A percentile compares a stretch with the other conserved stretches of the same genome.
Evolutionary conservation across 2,888 invertebrate genomes (phyloP).

Genomic region (Chrysolina haemoptera): DNA sequence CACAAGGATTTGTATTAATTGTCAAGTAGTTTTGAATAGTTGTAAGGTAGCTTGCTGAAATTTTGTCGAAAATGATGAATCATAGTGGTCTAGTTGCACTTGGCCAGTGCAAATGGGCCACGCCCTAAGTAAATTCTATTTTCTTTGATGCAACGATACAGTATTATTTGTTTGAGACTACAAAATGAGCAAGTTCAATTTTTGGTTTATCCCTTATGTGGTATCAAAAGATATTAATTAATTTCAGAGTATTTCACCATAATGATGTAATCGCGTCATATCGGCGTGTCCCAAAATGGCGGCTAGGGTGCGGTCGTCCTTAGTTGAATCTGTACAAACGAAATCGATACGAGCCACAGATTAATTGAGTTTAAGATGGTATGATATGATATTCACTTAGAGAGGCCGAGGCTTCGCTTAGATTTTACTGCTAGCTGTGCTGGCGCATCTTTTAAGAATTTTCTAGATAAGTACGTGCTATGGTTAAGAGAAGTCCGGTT

Average conservation of each 20-base stretch:
- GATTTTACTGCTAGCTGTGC: constrained; percentile 30
- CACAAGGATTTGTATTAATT: constrained; percentile 29
- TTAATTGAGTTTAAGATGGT: constrained; percentile 33
- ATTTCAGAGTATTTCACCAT: constrained; percentile 43
- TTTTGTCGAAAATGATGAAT: constrained; percentile 29
- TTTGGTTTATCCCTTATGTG: constrained; percentile 21
- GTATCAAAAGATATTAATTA: constrained; percentile 40
- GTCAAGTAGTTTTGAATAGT: not conserved
- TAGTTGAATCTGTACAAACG: constrained; percentile 23
- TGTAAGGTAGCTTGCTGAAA: constrained; percentile 34
- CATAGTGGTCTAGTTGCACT: constrained; percentile 33
- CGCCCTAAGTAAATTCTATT: not conserved
- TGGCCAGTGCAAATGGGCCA: constrained; percentile 42
- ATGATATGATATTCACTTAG: constrained; percentile 38
- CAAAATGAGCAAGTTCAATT: constrained; percentile 40
- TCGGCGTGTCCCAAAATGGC: constrained; percentile 41
- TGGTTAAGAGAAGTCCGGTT: constrained; percentile 35
- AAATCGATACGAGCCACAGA: constrained; percentile 27
- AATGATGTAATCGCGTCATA: constrained; percentile 33
- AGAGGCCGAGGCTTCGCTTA: constrained; percentile 37
- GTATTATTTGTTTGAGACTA: not conserved
- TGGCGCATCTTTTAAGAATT: constrained; percentile 38
- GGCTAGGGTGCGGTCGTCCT: constrained; percentile 41
- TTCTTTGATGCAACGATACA: constrained; percentile 2
- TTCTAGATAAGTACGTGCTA: constrained; percentile 36